Base-by-base conservation (phyloP, 2,113 vertebrate genomes). In the Aptenodytes forsteri region DNA sequence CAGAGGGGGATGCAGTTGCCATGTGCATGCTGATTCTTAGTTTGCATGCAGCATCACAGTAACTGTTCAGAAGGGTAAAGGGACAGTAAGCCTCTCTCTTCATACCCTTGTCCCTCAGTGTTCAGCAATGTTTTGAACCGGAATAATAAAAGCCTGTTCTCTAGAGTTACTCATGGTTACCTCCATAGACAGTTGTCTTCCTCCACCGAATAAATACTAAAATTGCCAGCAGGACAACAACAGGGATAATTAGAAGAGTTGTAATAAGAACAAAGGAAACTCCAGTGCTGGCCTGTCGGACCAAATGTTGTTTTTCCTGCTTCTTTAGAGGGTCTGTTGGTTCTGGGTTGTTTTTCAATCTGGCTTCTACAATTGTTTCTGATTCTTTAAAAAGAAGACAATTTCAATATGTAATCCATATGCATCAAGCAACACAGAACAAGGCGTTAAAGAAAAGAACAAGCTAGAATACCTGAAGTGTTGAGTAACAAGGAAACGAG, bases 141-240 rank as follows among this genome's bases (percentile, higher is more conserved):
- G 22, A 89, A 75, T 56, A 91, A 78, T 27, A 90, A 70, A 85
- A 80, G 36, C n/a, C 32, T 72, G 13, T 61, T 90, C 44, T 92
- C 56, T 78, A 85, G 23, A 90, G 58, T 78, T 81, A 82, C 18
- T 93, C 34, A 61, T 73, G 92, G 89, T 97, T 98, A 98, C 98
- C 98, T 98, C 98, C 97, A 98, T 98, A 99, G 97, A 93, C 98
- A 98, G 98, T 97, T 97, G 98, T 98, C 95, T 99, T 99, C 94
- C 97, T 99, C 99, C 99, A 99, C 92, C 98, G 98, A 97, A 99
- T 98, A 96, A 99, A 99, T 73, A 98, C 80, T 44, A 98, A 98
- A 83, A 99, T 97, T 91, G 98, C 97, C 89, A 99, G 92, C 95
- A 99, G 98, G 72, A 99, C 89, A 97, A 98, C 95, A 95, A 99